Base-by-base conservation (phyloP, 2,888 invertebrate species). In the Orgyia antiqua region DNA sequence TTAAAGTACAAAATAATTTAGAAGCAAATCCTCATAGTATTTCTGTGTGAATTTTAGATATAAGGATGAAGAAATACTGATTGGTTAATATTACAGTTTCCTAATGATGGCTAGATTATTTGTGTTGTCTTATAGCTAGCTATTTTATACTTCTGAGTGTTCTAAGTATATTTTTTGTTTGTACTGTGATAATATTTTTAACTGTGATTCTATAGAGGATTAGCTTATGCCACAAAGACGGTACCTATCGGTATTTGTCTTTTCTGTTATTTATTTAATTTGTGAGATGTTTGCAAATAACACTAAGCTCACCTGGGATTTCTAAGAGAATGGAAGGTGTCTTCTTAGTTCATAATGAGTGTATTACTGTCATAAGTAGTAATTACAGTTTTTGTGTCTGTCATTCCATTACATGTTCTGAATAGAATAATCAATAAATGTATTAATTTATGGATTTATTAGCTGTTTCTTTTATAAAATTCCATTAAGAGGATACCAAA, bases 101-200 rank as follows among this genome's bases (percentile, higher is more conserved):
- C 54, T 52, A 58, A 45, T 61, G 62, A 63, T 38, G 37, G 31
- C 37, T 48, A 51, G 52, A 67, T 65, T 60, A 60, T 58, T 59
- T 56, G 29, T 54, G 45, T 51, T 33, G 36, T 53, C 26, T 36
- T n/a, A n/a, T n/a, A 27, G 39, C 36, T 46, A 44, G 40, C 46
- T n/a, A 51, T 51, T 47, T 49, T 42, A 17, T 48, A 43, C 50
- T 49, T 31, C 32, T 51, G 37, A 51, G 45, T 51, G 51, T 51
- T 45, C 40, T 52, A 45, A 59, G 47, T 54, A 55, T 65, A 49
- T 67, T 67, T 68, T 67, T 68, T 69, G 63, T 77, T 78, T 42
- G 63, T 67, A 74, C 83, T 83, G 83, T 84, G 84, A 83, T 83
- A n/a, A 83, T 71, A 71, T 76, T 71, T 75, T 63, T 64, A 59